Conservation (phyloP, 2,888 invertebrate species). For the Epinotia brunnichana region DNA sequence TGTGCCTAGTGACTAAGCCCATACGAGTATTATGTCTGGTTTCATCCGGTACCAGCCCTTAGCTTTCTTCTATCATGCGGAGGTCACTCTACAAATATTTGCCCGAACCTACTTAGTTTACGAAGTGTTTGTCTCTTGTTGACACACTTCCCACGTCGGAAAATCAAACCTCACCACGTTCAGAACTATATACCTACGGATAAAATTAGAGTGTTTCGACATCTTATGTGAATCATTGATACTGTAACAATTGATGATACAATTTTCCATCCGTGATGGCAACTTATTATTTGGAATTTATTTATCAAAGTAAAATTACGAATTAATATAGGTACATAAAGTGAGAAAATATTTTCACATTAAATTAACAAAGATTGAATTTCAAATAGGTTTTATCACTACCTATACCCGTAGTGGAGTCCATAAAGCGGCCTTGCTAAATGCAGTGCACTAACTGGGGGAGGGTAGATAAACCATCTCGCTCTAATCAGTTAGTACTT, state of each 20-base stretch:
- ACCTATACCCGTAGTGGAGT: no score
- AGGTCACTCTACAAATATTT: slow-evolving; percentile 42
- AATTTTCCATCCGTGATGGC: background rate
- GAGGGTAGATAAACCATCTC: no score
- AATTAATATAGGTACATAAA: no score
- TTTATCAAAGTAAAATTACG: no score
- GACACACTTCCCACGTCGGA: slow-evolving; percentile 40
- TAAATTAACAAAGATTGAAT: no score
- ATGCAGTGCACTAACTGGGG: no score
- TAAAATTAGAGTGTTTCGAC: slow-evolving; percentile 22
- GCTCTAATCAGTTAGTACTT: no score
- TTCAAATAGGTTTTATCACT: no score
- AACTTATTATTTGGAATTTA: background rate
- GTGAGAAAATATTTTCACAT: no score
- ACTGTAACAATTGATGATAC: background rate
- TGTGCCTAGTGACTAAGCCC: background rate
- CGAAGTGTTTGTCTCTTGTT: slow-evolving; percentile 38
- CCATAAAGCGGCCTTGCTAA: no score
- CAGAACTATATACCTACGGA: slow-evolving; percentile 23
- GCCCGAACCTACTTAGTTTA: slow-evolving; percentile 32
- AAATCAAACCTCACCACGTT: slow-evolving; percentile 30
- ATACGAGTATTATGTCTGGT: background rate
- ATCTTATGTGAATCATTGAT: slow-evolving; percentile 18
- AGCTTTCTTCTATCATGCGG: slow-evolving; percentile 35
- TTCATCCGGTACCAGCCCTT: slow-evolving; percentile 7